phyloP scores from a whole-genome alignment of 2,113 vertebrate genomes.

The Lonchura striata region DNA sequence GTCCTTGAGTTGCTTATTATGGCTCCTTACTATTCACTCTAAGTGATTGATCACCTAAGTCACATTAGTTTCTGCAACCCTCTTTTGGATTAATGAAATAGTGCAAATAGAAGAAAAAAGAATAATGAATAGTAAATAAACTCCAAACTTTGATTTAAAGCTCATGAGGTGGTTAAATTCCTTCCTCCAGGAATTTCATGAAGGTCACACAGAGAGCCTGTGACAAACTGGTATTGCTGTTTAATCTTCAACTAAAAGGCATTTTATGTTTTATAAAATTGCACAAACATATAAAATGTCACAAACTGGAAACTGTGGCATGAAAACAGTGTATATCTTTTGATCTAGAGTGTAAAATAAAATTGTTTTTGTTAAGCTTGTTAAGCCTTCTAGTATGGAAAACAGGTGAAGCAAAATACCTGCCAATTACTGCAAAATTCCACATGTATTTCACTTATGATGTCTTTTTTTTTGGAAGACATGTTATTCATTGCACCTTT shows the following conservation, averaged over 20 bases:
- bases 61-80: not conserved
- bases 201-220: not conserved
- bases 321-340: not conserved
- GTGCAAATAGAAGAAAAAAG: constrained; percentile 5
- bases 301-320: not conserved
- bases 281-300: not conserved
- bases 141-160: not conserved
- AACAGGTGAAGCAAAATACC: not conserved
- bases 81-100: constrained; percentile 8
- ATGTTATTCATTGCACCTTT: not conserved
- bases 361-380: not conserved
- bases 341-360: not conserved
- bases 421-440: not conserved
- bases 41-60: not conserved
- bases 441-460: not conserved
- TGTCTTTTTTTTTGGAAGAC: not conserved
- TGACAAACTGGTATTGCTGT: not conserved
- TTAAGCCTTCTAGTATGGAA: not conserved
- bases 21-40: not conserved
- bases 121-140: constrained; percentile 6
- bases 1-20: not conserved
- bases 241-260: not conserved
- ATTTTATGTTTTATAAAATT: not conserved
- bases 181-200: not conserved
- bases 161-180: not conserved